Conservation (phyloP, 2,888 invertebrate species). For the Macaria notata region DNA sequence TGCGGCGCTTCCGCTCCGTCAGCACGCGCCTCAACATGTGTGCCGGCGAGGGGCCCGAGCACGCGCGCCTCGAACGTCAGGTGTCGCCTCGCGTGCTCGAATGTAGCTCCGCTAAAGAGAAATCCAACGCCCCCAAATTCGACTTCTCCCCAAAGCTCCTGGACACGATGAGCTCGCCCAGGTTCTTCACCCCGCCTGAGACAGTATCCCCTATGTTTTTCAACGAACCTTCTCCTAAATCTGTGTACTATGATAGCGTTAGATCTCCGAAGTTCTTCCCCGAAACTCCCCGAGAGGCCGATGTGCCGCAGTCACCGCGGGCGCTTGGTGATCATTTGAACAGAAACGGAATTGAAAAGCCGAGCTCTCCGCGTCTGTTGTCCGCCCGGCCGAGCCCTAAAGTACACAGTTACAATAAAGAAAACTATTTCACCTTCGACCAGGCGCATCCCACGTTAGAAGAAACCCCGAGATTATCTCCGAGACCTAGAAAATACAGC, state of each 20-base stretch:
- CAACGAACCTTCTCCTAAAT: constrained; percentile 70
- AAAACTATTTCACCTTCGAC: constrained; percentile 75
- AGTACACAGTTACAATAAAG: constrained; percentile 69
- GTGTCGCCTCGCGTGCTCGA: constrained; percentile 68
- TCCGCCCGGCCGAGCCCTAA: constrained; percentile 70
- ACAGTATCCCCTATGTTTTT: constrained; percentile 72
- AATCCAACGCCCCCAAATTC: constrained; percentile 64
- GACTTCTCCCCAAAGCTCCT: constrained; percentile 73
- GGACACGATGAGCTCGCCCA: constrained; percentile 65
- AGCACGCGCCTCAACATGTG: constrained; percentile 71
- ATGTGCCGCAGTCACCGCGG: constrained; percentile 68
- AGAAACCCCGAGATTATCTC: constrained; percentile 52
- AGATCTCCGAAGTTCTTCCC: constrained; percentile 74
- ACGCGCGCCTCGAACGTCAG: constrained; percentile 67
- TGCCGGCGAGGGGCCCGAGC: constrained; percentile 57
- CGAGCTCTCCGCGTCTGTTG: constrained; percentile 61
- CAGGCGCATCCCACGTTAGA: constrained; percentile 42
- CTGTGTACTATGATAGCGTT: constrained; percentile 73
- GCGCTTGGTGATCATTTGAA: constrained; percentile 63
- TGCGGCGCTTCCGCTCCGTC: constrained; percentile 67
- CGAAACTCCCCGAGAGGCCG: constrained; percentile 64
- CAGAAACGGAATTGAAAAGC: constrained; percentile 67
- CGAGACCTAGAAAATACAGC: constrained; percentile 64
- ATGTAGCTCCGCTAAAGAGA: constrained; percentile 71
- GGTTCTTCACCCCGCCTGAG: constrained; percentile 75